Evolutionary conservation across 2,888 invertebrate species (phyloP).

Genomic region (Oscheius sp.): DNA sequence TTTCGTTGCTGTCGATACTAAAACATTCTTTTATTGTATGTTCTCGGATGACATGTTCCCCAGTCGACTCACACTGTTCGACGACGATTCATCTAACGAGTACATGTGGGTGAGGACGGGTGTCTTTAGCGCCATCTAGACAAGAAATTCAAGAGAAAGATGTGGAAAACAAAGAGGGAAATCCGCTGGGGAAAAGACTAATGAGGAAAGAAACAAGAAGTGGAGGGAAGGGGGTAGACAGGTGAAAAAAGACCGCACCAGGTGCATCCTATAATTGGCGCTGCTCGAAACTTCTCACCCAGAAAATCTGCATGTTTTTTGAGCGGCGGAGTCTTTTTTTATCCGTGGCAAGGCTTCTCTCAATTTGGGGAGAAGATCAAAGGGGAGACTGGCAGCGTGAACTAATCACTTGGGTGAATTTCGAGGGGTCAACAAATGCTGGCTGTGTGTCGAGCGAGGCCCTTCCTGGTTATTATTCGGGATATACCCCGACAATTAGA

Average conservation of each 20-base stretch:
- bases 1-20: slow-evolving; percentile 59
- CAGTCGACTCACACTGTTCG: slow-evolving; percentile 22
- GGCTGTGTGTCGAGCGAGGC: no score
- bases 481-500: no score
- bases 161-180: slow-evolving; percentile 1
- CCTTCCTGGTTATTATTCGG: no score
- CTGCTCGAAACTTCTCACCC: no score
- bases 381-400: no score
- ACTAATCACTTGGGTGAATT: no score
- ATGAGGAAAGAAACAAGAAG: neutral
- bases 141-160: slow-evolving; percentile 2
- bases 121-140: slow-evolving; percentile 31
- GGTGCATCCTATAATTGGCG: no score
- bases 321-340: no score
- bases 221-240: neutral
- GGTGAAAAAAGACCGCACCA: neutral
- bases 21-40: slow-evolving; percentile 29
- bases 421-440: no score
- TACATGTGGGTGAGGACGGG: slow-evolving; percentile 58
- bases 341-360: no score
- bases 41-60: neutral
- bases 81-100: slow-evolving; percentile 50
- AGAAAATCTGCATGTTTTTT: no score
- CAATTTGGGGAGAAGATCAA: no score
- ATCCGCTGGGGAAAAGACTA: neutral